These are phyloP conservation scores for Epicampocera succincta DNA, from an alignment of 2,888 invertebrate species.

Conservation along the genomic window DNA sequence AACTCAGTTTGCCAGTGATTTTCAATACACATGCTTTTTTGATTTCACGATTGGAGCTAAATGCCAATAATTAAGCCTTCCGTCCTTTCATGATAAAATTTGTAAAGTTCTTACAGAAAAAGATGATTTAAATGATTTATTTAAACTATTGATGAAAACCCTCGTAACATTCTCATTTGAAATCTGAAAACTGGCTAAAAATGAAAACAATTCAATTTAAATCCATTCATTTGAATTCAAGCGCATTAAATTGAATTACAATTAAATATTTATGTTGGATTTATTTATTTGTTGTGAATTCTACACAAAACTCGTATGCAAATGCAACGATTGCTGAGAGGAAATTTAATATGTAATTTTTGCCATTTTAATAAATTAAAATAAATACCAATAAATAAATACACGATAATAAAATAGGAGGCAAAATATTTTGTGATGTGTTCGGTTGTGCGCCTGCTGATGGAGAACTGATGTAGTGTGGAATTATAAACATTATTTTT, in stretches of 20 bases:
- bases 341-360: conserved; percentile 58
- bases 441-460: too few species aligned
- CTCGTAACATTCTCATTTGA: background rate
- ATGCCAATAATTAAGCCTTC: too few species aligned
- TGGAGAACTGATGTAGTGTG: too few species aligned
- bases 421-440: background rate
- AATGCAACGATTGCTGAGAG: conserved; percentile 52
- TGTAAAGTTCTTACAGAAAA: too few species aligned
- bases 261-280: conserved; percentile 46
- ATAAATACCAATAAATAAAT: conserved; percentile 15
- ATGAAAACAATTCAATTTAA: conserved; percentile 25
- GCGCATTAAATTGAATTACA: conserved; percentile 28
- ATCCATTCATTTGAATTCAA: conserved; percentile 12
- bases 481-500: too few species aligned
- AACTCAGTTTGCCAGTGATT: too few species aligned
- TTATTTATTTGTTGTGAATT: conserved; percentile 1
- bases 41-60: too few species aligned
- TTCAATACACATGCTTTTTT: too few species aligned
- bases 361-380: conserved; percentile 54
- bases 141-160: too few species aligned
- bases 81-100: too few species aligned
- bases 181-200: background rate
- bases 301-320: conserved; percentile 30
- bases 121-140: too few species aligned
- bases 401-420: background rate